A percentile compares a stretch with the other conserved stretches of the same genome.
Conservation (phyloP, 2,888 invertebrate genomes). For the Lepidocyrtoides sp. region DNA sequence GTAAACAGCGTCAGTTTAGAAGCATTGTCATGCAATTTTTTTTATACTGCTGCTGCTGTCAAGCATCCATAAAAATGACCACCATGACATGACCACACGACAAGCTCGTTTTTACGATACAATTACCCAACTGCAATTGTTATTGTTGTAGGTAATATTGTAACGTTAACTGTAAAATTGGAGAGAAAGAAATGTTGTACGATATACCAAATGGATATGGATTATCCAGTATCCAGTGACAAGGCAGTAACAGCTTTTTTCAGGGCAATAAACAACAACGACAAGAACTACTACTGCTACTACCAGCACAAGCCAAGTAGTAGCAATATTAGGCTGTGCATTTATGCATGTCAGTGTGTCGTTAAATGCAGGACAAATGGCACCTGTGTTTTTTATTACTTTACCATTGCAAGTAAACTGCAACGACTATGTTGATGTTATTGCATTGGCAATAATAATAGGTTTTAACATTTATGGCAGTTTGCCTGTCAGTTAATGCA, state of each 20-base stretch:
- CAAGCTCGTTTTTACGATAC: background rate
- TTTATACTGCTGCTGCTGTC: background rate
- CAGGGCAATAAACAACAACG: conserved; percentile 15
- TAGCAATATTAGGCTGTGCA: too few species aligned
- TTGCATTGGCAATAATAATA: conserved; percentile 31
- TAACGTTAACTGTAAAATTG: conserved; percentile 20
- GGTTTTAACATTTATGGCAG: conserved; percentile 29
- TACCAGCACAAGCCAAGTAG: too few species aligned
- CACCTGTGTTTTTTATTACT: background rate
- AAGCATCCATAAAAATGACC: conserved; percentile 22
- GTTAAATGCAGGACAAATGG: conserved; percentile 28
- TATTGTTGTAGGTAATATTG: too few species aligned
- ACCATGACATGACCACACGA: conserved; percentile 15
- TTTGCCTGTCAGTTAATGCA: conserved; percentile 34
- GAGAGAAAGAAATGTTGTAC: background rate
- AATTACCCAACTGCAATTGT: conserved; percentile 2
- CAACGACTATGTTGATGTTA: conserved; percentile 6
- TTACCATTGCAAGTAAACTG: background rate
- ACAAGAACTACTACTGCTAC: background rate
- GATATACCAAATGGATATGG: background rate
- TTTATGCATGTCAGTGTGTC: conserved; percentile 31
- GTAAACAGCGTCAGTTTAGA: too few species aligned
- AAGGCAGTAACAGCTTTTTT: conserved; percentile 1
- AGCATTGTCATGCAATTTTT: background rate
- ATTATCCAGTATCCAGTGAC: background rate